A percentile compares a stretch with the other conserved stretches of the same genome.
Evolutionary conservation across 2,113 vertebrate species (phyloP).

Genomic region (Apteryx mantelli): DNA sequence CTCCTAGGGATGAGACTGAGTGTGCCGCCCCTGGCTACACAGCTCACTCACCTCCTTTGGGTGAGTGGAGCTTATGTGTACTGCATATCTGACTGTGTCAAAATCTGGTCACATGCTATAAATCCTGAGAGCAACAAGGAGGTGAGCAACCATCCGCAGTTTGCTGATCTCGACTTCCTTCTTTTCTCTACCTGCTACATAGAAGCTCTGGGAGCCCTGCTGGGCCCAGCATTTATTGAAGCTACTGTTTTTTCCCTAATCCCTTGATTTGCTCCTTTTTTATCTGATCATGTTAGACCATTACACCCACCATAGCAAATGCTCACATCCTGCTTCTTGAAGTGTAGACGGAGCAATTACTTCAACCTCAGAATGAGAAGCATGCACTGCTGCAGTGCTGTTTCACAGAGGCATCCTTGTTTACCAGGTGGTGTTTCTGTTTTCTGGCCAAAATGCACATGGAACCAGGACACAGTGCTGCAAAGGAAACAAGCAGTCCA

Average conservation of each 20-base stretch:
- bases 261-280: neutral
- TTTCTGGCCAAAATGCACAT: neutral
- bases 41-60: no score
- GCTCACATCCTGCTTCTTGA: neutral
- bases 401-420: neutral
- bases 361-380: neutral
- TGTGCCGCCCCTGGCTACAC: neutral
- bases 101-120: neutral
- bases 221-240: neutral
- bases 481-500: neutral
- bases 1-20: neutral
- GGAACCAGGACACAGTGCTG: neutral
- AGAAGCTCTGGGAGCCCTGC: neutral
- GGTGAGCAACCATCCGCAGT: neutral
- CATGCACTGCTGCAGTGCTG: neutral
- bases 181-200: neutral
- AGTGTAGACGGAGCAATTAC: neutral
- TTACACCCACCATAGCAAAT: neutral
- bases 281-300: neutral
- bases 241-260: neutral
- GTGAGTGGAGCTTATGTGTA: neutral
- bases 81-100: neutral
- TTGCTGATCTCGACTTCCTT: neutral
- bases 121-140: neutral
- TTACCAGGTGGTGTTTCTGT: neutral